Evolutionary conservation across 2,113 vertebrate genomes (phyloP).

Genomic region (Corvus cornix): DNA sequence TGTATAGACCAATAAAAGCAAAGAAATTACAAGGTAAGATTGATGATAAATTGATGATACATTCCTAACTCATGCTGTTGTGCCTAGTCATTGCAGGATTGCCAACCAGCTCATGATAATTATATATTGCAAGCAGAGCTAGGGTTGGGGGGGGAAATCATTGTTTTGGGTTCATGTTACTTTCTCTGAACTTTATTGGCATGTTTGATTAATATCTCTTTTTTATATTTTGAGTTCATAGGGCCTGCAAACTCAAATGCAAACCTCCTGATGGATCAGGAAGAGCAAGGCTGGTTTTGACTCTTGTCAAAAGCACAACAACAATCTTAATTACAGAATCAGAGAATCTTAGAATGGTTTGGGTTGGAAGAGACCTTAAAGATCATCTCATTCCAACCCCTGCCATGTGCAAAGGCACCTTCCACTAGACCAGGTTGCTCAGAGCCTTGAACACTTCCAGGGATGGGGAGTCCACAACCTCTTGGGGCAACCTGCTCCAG

Average conservation of each 20-base stretch:
- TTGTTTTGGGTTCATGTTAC: not conserved
- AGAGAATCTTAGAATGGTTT: not conserved
- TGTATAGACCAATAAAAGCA: constrained; percentile 9
- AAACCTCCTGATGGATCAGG: not conserved
- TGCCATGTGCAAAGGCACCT: not conserved
- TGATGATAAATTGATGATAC: constrained; percentile 19
- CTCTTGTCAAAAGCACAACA: not conserved
- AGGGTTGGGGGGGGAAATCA: not conserved
- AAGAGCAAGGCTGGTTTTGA: not conserved
- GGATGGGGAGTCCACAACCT: not conserved
- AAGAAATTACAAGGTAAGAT: not conserved
- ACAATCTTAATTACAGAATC: not conserved
- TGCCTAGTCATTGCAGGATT: constrained; percentile 2
- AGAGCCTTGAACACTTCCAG: not conserved
- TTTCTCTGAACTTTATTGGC: constrained; percentile 1
- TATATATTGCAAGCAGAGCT: not conserved
- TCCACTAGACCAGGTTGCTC: not conserved
- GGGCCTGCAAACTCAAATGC: not conserved
- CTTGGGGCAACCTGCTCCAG: not conserved
- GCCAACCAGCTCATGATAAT: constrained; percentile 12
- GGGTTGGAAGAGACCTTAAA: not conserved
- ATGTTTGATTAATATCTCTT: constrained; percentile 3
- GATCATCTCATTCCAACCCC: not conserved
- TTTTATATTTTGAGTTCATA: not conserved
- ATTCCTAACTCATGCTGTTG: constrained; percentile 16